These are phyloP conservation scores for Thamnaconus septentrionalis DNA, from an alignment of 2,113 vertebrate genomes.

Conservation along the genomic window DNA sequence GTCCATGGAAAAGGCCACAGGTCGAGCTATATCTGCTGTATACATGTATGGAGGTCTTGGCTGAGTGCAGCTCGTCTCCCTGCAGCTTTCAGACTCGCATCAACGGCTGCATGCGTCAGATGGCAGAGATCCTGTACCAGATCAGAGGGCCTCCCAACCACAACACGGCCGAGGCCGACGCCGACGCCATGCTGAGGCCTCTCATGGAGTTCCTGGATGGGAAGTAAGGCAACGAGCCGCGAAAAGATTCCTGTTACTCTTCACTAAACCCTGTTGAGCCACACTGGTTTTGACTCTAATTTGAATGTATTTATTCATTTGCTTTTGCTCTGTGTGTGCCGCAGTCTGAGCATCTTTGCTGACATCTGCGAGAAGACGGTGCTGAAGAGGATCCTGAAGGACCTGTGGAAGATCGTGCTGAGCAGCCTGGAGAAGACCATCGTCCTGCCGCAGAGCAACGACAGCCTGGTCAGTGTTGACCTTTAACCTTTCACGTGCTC, in stretches of 20 bases:
- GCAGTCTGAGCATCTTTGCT: conserved; percentile 92
- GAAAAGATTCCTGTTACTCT: not conserved
- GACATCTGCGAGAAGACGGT: conserved; percentile 95
- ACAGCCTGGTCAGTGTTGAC: conserved; percentile 83
- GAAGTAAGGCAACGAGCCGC: conserved; percentile 82
- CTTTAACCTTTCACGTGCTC: no score
- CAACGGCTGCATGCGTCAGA: conserved; percentile 88
- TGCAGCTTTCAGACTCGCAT: conserved; percentile 89
- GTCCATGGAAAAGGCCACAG: conserved; percentile 68
- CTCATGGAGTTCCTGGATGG: conserved; percentile 97
- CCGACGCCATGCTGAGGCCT: conserved; percentile 87
- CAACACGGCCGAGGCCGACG: conserved; percentile 88
- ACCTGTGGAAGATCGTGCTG: conserved; percentile 94
- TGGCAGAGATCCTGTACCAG: conserved; percentile 91
- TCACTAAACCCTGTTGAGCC: not conserved
- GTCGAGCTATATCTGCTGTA: conserved; percentile 44
- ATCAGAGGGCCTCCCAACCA: conserved; percentile 91
- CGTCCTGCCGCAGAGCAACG: conserved; percentile 90
- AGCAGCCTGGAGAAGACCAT: conserved; percentile 92
- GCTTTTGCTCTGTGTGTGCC: conserved; percentile 15
- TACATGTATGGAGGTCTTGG: conserved; percentile 24
- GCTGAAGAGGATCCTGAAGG: conserved; percentile 94
- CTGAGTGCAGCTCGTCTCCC: not conserved
- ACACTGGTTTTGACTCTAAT: not conserved
- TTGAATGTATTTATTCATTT: not conserved